Evolutionary conservation across 2,888 invertebrate species (phyloP), one percentile per base, ranked within the genome.

Genomic region (Drosophila leonis): DNA sequence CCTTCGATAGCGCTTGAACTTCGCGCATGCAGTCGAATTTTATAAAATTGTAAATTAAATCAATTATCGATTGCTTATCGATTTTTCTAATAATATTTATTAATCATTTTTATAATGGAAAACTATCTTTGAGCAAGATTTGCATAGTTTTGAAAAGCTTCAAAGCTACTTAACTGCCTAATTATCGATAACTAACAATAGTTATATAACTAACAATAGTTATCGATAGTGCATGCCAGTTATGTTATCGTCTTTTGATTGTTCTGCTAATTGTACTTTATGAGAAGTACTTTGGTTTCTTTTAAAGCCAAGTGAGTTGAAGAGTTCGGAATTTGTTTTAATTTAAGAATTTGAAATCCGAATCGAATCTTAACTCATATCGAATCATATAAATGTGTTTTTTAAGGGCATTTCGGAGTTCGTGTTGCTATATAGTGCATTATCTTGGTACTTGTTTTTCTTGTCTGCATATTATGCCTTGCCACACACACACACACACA

Each of bases 1-100:
- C 57, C 65, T 65, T 64, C 62, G 51, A 78, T 56, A 65, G 44
- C 31, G 49, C 55, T 57, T 49, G 13, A 72, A 54, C 48, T 57
- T 42, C 18, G 49, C 46, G 59, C 60, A 67, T 39, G 27, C 51
- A 56, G 39, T 20, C 35, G 20, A 52, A 15, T 29, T 37, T 37
- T 4, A 8, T 2, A 10, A 13, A 24, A n/a, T n/a, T n/a, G n/a
- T n/a, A n/a, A n/a, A n/a, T 24, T 5, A 18, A 18, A 9, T 10
- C 1, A n/a, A 4, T 41, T 29, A 48, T 48, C 48, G 46, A 41
- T 41, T 41, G 10, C 15, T 41, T 41, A 41, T 41, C 15, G 41
- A 27, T 49, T 8, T 4, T 20, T 13, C 15, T 15, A 1, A 15
- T 15, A 6, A 20, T 0, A 18, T 9, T 9, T 12, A 41, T 35